These are phyloP conservation scores for Lysiphlebus fabarum DNA, from an alignment of 1,140 invertebrate genomes.

Conservation along the genomic window DNA sequence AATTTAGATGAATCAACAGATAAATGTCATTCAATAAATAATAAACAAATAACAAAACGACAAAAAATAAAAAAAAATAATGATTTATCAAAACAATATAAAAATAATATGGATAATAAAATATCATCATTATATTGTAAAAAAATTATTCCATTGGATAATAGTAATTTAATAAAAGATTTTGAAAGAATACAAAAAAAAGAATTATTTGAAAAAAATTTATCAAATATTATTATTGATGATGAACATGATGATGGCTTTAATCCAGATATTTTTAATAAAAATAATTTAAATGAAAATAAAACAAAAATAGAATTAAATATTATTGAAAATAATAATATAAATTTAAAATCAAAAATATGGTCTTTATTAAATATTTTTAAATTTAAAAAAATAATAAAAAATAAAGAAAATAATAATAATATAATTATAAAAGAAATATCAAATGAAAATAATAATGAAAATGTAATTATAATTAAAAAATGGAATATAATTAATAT, in stretches of 20 bases:
- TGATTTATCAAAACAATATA: not conserved
- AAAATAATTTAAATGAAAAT: too few relatives aligned
- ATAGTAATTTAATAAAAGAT: slow-evolving; percentile 45
- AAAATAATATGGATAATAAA: slow-evolving; percentile 3
- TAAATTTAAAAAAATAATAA: too few relatives aligned
- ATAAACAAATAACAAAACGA: too few relatives aligned
- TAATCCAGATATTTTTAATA: slow-evolving; percentile 26
- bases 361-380: not conserved
- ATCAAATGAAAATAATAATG: not conserved
- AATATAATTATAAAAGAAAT: not conserved
- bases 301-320: slow-evolving; percentile 25
- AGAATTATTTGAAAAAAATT: slow-evolving; percentile 33
- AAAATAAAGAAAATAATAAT: too few relatives aligned
- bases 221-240: slow-evolving; percentile 34
- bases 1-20: too few relatives aligned
- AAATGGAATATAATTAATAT: slow-evolving; percentile 36
- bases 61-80: slow-evolving; percentile 16
- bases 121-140: slow-evolving; percentile 29
- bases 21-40: too few relatives aligned
- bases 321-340: slow-evolving; percentile 17
- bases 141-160: slow-evolving; percentile 47
- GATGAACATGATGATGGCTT: slow-evolving; percentile 34
- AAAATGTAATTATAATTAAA: not conserved
- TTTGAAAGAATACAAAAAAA: slow-evolving; percentile 42
- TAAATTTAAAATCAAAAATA: slow-evolving; percentile 9